These are phyloP conservation scores for Lacerta viridis DNA, from an alignment of 2,797 vertebrate genomes.

Conservation along the genomic window DNA sequence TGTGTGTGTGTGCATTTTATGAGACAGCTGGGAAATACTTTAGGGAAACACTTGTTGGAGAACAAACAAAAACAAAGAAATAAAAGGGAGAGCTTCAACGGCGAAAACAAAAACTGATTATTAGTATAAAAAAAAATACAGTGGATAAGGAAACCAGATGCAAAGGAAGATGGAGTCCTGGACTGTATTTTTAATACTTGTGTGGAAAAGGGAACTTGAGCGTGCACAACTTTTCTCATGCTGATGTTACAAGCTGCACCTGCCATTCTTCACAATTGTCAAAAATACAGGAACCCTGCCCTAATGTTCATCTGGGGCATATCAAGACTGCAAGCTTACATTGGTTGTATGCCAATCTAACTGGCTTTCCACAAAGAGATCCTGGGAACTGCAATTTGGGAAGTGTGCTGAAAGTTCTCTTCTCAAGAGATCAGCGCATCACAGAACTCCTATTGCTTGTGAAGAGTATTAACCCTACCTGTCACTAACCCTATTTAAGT, in stretches of 20 bases:
- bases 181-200: background rate
- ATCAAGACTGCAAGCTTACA: background rate
- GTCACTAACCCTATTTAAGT: no score
- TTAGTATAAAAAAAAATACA: background rate
- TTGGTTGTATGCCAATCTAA: background rate
- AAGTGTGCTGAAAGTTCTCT: background rate
- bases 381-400: background rate
- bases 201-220: background rate
- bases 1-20: constrained; percentile 27
- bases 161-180: background rate
- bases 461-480: background rate
- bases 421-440: background rate
- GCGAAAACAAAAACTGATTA: background rate
- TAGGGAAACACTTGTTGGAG: constrained; percentile 80
- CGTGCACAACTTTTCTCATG: background rate
- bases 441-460: background rate
- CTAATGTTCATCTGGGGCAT: background rate
- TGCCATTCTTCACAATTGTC: background rate
- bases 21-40: constrained; percentile 76
- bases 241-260: background rate
- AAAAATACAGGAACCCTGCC: background rate
- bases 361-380: background rate
- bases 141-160: background rate
- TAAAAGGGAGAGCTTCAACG: constrained; percentile 64
- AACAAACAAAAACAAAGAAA: constrained; percentile 72